Evolutionary conservation across 2,888 invertebrate species (phyloP).

Genomic region (Chironomus riparius): DNA sequence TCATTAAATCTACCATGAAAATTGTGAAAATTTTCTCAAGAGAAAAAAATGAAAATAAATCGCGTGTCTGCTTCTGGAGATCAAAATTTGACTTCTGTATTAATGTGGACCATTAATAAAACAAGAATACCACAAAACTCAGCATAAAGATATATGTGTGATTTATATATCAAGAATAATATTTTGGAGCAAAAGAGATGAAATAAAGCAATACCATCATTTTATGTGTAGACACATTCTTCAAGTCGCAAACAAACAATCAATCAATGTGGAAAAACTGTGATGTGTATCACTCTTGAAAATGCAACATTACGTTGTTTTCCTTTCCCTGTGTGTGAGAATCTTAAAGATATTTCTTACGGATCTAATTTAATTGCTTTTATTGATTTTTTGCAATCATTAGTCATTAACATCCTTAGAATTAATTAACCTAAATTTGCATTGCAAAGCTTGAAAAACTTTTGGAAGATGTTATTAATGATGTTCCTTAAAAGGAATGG

Average conservation of each 20-base stretch:
- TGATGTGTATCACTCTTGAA: neutral
- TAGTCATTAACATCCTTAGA: slow-evolving; percentile 18
- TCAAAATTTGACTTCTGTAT: no score
- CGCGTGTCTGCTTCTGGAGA: no score
- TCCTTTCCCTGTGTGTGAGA: neutral
- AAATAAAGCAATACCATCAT: neutral
- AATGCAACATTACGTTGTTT: neutral
- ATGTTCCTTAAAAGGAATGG: neutral
- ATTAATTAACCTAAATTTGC: slow-evolving; percentile 28
- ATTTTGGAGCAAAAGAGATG: neutral
- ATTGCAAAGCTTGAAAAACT: neutral
- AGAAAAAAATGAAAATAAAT: no score
- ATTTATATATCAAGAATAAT: neutral
- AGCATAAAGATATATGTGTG: neutral
- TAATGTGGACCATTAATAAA: no score
- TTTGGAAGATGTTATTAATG: slow-evolving; percentile 17
- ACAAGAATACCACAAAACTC: no score
- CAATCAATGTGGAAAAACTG: neutral
- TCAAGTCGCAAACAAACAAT: neutral
- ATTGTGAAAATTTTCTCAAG: no score
- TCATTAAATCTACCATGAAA: no score
- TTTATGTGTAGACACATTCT: neutral
- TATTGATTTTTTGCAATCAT: slow-evolving; percentile 24
- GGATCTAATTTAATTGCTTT: slow-evolving; percentile 12
- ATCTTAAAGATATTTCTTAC: neutral